A percentile compares a stretch with the other conserved stretches of the same genome.
Conservation (phyloP, 2,113 vertebrate species). For the Eira barbara region DNA sequence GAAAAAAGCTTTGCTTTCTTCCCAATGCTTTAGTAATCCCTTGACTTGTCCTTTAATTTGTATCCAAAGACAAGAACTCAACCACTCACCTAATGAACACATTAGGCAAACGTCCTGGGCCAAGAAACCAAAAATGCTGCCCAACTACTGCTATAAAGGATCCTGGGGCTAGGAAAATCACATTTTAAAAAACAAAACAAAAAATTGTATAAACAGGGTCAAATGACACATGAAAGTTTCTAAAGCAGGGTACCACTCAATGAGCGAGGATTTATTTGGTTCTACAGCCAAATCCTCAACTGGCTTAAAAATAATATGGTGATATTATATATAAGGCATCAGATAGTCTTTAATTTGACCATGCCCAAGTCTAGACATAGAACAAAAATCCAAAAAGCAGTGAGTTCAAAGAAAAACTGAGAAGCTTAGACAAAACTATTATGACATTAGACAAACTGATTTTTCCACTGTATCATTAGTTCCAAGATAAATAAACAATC, state of each 20-base stretch:
- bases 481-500: not conserved
- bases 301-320: constrained; percentile 11
- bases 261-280: constrained; percentile 2
- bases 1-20: not conserved
- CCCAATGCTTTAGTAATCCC: not conserved
- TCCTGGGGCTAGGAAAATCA: not conserved
- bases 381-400: constrained; percentile 23
- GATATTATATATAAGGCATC: not conserved
- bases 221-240: not conserved
- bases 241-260: constrained; percentile 18
- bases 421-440: constrained; percentile 1
- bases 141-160: not conserved
- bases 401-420: constrained; percentile 17
- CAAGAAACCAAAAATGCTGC: not conserved
- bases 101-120: not conserved
- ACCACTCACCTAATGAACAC: not conserved
- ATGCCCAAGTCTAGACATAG: not conserved
- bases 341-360: constrained; percentile 29
- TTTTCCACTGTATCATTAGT: not conserved
- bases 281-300: constrained; percentile 33
- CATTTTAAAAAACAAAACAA: constrained; percentile 23
- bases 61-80: constrained; percentile 16
- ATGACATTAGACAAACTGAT: not conserved
- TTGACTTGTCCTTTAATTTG: constrained; percentile 38
- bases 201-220: not conserved